Evolutionary conservation across 2,888 invertebrate species (phyloP).

Genomic region (Ommatoiulus sabulosus): DNA sequence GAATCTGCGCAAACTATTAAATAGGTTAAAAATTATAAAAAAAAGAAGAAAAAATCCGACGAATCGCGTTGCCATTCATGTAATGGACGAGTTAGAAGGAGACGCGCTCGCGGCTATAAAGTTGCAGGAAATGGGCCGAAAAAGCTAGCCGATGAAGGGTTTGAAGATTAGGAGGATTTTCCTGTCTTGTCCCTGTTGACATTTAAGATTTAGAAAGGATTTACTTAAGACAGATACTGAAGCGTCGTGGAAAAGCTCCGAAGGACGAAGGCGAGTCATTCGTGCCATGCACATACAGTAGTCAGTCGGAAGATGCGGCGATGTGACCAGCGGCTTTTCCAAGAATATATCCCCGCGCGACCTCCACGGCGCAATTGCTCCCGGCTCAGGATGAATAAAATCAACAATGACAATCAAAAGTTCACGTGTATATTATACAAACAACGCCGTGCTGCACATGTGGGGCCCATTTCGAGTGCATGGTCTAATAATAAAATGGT

Average conservation of each 20-base stretch:
- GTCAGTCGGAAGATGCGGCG: not conserved
- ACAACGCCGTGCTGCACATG: not conserved
- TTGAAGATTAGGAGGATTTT: slow-evolving; percentile 36
- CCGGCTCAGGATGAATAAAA: slow-evolving; percentile 7
- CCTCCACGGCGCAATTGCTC: not conserved
- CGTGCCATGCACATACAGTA: not conserved
- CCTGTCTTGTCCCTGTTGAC: slow-evolving; percentile 37
- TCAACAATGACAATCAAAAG: not conserved
- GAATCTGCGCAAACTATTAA: not conserved
- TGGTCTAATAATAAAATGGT: slow-evolving; percentile 17
- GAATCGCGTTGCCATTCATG: not conserved
- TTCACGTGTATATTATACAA: not conserved
- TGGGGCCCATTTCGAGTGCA: not conserved
- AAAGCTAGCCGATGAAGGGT: slow-evolving; percentile 30
- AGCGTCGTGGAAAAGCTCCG: not conserved
- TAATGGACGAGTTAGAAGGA: not conserved
- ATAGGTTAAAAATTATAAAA: not conserved
- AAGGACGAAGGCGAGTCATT: not conserved
- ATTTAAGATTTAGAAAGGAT: slow-evolving; percentile 39
- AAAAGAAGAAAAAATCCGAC: not conserved
- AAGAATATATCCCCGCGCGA: not conserved
- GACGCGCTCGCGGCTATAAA: not conserved
- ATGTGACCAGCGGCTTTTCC: not conserved
- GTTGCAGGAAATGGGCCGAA: not conserved
- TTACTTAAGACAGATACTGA: slow-evolving; percentile 22